Base-by-base conservation (phyloP, 2,888 invertebrate genomes). In the Choreutis nemorana region DNA sequence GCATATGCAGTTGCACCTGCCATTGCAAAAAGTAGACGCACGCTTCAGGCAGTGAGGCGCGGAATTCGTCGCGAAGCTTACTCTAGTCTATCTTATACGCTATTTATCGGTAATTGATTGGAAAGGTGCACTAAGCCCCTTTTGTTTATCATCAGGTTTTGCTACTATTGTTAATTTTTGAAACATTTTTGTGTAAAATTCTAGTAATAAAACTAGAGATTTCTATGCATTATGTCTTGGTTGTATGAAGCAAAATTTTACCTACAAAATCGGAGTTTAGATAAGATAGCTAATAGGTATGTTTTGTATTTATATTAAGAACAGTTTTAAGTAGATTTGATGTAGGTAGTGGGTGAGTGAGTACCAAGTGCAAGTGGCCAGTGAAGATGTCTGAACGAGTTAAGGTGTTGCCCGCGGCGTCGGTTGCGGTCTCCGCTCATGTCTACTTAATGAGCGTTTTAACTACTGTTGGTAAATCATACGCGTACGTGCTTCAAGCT, bases 51-150 rank as follows among this genome's bases (percentile, higher is more conserved):
- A 56, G 54, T 48, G 67, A 59, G 64, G 73, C 64, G 67, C 56
- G 68, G 75, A 71, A 75, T 75, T 73, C 72, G 71, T 71, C 73
- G 70, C 66, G 60, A 57, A 59, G 44, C 47, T 55, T 55, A 49
- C 57, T 48, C 57, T 67, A 52, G 67, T 55, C 68, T 64, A 70
- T 68, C 64, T 65, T 68, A 66, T 64, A 61, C 59, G 67, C 70
- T 65, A 68, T 73, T 75, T 75, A 73, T 71, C 66, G 63, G 58
- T 73, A 73, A 73, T 73, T 75, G 75, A 75, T 75, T 71, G 70
- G 57, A 72, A 75, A 75, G 73, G 71, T 73, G 73, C 62, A 60
- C 55, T 55, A 53, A 48, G 49, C 50, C 48, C 49, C 50, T 49
- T 46, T 48, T 42, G 48, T 49, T 48, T 23, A 8, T 6, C 10